Conservation (phyloP, 1,140 invertebrate genomes). For the Reticulitermes speratus region DNA sequence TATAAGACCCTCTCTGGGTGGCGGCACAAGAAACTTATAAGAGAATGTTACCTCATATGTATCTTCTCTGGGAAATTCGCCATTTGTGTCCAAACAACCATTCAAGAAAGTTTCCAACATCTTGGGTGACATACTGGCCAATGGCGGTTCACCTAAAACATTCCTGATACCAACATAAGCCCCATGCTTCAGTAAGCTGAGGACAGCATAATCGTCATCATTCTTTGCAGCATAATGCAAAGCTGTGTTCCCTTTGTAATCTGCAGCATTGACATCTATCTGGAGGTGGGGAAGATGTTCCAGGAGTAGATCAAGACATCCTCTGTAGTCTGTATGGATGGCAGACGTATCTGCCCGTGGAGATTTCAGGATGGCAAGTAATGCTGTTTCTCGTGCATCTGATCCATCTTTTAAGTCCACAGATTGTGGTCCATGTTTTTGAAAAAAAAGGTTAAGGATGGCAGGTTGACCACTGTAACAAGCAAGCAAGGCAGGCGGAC, state of each 20-base stretch:
- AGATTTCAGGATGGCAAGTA: background rate
- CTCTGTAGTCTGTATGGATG: background rate
- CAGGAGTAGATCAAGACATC: conserved; percentile 21
- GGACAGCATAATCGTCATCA: conserved; percentile 58
- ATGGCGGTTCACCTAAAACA: conserved; percentile 61
- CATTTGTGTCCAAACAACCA: conserved; percentile 63
- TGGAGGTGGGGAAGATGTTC: conserved; percentile 31
- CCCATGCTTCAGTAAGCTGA: conserved; percentile 62
- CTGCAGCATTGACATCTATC: conserved; percentile 63
- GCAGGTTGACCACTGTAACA: background rate
- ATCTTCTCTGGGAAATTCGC: conserved; percentile 55
- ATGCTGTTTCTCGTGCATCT: background rate
- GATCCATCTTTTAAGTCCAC: background rate
- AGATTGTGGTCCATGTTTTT: background rate
- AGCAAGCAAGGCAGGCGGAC: conserved; percentile 15
- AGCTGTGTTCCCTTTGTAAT: conserved; percentile 71
- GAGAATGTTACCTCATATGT: conserved; percentile 68
- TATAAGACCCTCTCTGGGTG: conserved; percentile 29
- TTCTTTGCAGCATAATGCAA: conserved; percentile 79
- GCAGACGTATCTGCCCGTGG: background rate
- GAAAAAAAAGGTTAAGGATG: background rate
- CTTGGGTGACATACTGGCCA: conserved; percentile 65
- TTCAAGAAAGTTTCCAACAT: conserved; percentile 68
- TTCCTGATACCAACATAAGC: conserved; percentile 71
- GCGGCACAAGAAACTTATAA: conserved; percentile 66